phyloP scores from a whole-genome alignment of 2,797 vertebrate genomes.

The Poecilia velifera region DNA sequence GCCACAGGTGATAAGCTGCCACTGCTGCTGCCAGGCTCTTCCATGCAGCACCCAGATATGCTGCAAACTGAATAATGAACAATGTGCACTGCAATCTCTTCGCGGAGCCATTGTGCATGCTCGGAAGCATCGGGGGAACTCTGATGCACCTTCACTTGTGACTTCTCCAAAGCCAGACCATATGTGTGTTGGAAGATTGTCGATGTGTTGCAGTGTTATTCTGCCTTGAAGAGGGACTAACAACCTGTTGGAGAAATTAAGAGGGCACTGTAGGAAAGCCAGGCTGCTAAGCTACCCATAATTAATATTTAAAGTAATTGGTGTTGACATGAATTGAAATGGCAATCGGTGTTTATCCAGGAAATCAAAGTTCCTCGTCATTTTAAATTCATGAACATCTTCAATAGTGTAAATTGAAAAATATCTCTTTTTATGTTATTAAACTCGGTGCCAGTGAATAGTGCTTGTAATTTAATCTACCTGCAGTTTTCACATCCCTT shows the following conservation, averaged over 20 bases:
- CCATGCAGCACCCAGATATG: not conserved
- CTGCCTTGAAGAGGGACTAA: not conserved
- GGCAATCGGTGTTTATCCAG: not conserved
- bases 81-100: not conserved
- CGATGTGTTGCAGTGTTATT: not conserved
- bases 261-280: not conserved
- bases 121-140: not conserved
- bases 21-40: not conserved
- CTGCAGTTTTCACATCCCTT: slow-evolving; percentile 3
- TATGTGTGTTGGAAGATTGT: not conserved
- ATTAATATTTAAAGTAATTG: not conserved
- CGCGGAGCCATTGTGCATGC: not conserved
- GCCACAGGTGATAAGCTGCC: not conserved
- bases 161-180: not conserved
- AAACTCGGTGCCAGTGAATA: not conserved
- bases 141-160: not conserved
- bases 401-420: not conserved
- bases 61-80: not conserved
- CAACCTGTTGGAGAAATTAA: not conserved
- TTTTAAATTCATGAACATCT: not conserved
- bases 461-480: not conserved
- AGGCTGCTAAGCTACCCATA: not conserved
- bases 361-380: not conserved
- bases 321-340: not conserved
- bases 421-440: not conserved